Evolutionary conservation across 2,797 vertebrate species (phyloP).

Genomic region (Lutjanus campechanus): DNA sequence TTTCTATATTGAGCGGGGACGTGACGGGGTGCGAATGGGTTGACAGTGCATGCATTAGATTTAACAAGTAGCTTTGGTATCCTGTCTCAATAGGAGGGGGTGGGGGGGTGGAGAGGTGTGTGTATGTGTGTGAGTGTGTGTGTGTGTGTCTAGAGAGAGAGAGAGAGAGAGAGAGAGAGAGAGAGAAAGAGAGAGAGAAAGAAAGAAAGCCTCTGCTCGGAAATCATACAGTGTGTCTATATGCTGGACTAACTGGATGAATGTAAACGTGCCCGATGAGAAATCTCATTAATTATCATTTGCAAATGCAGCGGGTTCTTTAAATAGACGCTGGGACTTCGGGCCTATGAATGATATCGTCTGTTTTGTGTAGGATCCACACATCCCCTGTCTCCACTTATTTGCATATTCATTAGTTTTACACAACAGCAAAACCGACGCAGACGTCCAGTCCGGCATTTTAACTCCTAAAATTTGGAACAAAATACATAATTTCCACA

Average conservation of each 20-base stretch:
- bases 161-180: too few relatives aligned
- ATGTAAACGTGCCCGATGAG: slow-evolving; percentile 62
- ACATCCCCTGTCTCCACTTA: slow-evolving; percentile 29
- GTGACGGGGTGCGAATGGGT: slow-evolving; percentile 92
- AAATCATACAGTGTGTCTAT: slow-evolving; percentile 59
- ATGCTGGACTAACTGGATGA: slow-evolving; percentile 56
- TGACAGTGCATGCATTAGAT: slow-evolving; percentile 89
- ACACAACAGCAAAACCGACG: slow-evolving; percentile 30
- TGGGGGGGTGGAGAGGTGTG: slow-evolving; percentile 55
- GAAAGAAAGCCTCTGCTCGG: slow-evolving; percentile 23
- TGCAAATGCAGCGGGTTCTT: slow-evolving; percentile 57
- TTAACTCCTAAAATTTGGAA: not conserved
- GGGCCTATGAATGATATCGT: slow-evolving; percentile 33
- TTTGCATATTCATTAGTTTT: slow-evolving; percentile 71
- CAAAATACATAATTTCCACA: not conserved
- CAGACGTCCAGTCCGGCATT: slow-evolving; percentile 18
- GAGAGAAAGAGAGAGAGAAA: not conserved
- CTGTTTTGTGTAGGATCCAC: slow-evolving; percentile 34
- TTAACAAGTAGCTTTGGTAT: slow-evolving; percentile 90
- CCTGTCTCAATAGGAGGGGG: slow-evolving; percentile 81
- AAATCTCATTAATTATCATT: slow-evolving; percentile 71
- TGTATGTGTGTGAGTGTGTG: slow-evolving; percentile 7
- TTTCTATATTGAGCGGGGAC: slow-evolving; percentile 90
- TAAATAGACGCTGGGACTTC: slow-evolving; percentile 53
- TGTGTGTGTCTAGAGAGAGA: too few relatives aligned